Conservation (phyloP, 1,140 invertebrate genomes). For the Listronotus bonariensis region DNA sequence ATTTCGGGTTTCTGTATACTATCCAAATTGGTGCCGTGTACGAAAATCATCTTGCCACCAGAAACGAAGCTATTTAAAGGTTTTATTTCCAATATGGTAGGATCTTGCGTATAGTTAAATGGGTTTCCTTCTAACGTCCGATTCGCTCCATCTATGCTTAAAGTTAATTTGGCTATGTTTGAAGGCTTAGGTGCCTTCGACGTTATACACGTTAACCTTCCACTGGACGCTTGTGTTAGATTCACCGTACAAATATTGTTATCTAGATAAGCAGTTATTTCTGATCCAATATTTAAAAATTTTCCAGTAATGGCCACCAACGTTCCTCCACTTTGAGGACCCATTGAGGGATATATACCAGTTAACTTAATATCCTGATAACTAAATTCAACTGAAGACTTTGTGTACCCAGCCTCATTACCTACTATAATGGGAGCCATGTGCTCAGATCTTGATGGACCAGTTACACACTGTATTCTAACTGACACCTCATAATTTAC, state of each 20-base stretch:
- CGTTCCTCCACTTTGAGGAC: slow-evolving; percentile 93
- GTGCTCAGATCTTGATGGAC: slow-evolving; percentile 73
- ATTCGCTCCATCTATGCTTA: slow-evolving; percentile 85
- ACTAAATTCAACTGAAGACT: slow-evolving; percentile 86
- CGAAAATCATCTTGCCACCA: slow-evolving; percentile 90
- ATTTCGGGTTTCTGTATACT: slow-evolving; percentile 91
- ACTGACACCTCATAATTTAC: slow-evolving; percentile 91
- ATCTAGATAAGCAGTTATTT: slow-evolving; percentile 85
- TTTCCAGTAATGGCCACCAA: slow-evolving; percentile 87
- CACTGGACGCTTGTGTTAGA: slow-evolving; percentile 85
- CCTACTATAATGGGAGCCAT: slow-evolving; percentile 84
- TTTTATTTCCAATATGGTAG: slow-evolving; percentile 92
- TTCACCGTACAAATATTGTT: slow-evolving; percentile 88
- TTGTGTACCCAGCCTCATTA: slow-evolving; percentile 86
- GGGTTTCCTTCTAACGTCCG: slow-evolving; percentile 70
- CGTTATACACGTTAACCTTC: slow-evolving; percentile 84
- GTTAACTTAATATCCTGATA: slow-evolving; percentile 85
- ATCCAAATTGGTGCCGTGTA: slow-evolving; percentile 89
- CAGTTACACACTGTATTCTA: slow-evolving; percentile 85
- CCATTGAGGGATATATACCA: slow-evolving; percentile 81
- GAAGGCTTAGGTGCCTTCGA: slow-evolving; percentile 67
- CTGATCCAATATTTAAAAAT: slow-evolving; percentile 92
- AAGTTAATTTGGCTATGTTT: slow-evolving; percentile 67
- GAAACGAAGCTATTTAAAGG: slow-evolving; percentile 85
- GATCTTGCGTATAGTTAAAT: slow-evolving; percentile 90